Conservation (phyloP, 2,113 vertebrate genomes). For the Holacanthus passer region DNA sequence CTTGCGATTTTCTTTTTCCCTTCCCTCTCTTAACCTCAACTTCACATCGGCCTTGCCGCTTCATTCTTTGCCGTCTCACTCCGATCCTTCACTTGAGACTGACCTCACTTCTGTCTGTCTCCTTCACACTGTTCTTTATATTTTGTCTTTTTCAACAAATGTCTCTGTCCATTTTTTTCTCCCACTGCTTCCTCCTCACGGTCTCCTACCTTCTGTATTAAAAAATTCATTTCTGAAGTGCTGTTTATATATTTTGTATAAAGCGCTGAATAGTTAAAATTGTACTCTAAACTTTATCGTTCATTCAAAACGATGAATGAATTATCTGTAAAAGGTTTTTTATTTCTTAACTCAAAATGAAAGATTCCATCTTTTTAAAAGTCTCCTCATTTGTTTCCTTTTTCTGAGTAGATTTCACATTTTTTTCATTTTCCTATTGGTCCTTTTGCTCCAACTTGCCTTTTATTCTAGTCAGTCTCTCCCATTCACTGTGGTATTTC, state of each 20-base stretch:
- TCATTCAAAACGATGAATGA: constrained; percentile 1
- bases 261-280: neutral
- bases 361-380: constrained; percentile 2
- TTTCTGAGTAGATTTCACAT: neutral
- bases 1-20: constrained; percentile 36
- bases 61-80: constrained; percentile 29
- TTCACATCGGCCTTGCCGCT: constrained; percentile 46
- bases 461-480: constrained; percentile 12
- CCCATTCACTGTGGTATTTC: constrained; percentile 34
- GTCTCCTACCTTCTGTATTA: neutral
- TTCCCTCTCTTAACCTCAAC: constrained; percentile 51
- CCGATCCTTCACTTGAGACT: constrained; percentile 40
- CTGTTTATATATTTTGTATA: constrained; percentile 3
- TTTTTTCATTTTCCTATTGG: neutral
- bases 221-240: neutral
- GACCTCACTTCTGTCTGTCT: constrained; percentile 39
- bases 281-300: neutral
- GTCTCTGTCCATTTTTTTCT: constrained; percentile 4
- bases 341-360: constrained; percentile 15
- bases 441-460: constrained; percentile 6
- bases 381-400: neutral
- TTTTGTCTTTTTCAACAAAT: constrained; percentile 40
- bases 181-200: neutral
- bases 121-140: constrained; percentile 5
- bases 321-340: neutral